A percentile compares a stretch with the other conserved stretches of the same genome.
Evolutionary conservation across 2,113 vertebrate genomes (phyloP).

Genomic region (Crotalus tigris): DNA sequence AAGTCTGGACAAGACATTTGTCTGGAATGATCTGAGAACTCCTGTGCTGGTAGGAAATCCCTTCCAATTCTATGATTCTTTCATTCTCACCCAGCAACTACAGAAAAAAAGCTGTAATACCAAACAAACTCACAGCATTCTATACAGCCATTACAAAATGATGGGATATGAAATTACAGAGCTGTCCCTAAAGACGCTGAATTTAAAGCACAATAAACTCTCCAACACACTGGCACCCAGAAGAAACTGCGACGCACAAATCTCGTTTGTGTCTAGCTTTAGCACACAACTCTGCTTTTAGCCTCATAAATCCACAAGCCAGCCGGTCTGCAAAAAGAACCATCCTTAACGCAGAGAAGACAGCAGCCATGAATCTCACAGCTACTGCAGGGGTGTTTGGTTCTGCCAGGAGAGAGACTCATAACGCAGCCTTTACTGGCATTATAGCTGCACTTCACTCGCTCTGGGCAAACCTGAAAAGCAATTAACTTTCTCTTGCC

Average conservation of each 20-base stretch:
- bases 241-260: not conserved
- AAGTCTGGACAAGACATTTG: not conserved
- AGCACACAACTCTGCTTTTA: not conserved
- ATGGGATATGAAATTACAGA: not conserved
- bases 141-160: not conserved
- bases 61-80: not conserved
- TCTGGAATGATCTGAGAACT: not conserved
- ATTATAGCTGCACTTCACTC: not conserved
- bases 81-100: not conserved
- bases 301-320: not conserved
- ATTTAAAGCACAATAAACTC: not conserved
- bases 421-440: not conserved
- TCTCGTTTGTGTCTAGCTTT: not conserved
- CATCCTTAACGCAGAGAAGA: not conserved
- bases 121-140: not conserved
- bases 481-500: not conserved
- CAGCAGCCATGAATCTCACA: not conserved
- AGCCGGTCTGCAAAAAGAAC: not conserved
- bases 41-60: not conserved
- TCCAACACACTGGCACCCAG: not conserved
- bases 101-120: not conserved
- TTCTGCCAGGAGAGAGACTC: not conserved
- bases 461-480: not conserved
- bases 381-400: not conserved
- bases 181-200: not conserved